Conservation (phyloP, 1,140 invertebrate genomes). For the Microplitis demolitor region DNA sequence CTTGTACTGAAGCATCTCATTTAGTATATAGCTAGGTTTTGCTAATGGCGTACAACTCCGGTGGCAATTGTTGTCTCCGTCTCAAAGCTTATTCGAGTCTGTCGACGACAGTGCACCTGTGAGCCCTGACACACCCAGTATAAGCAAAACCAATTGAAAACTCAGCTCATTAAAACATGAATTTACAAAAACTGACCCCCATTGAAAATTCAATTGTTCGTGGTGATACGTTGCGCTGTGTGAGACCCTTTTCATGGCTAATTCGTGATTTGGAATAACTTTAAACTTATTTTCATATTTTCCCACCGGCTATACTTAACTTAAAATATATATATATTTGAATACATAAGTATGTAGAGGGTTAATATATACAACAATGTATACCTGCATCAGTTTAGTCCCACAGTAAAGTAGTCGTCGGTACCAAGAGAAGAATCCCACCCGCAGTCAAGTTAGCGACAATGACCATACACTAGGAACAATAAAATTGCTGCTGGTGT, state of each 20-base stretch:
- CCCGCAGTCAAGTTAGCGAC: not conserved
- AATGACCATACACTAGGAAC: not conserved
- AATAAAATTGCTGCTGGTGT: constrained; percentile 20
- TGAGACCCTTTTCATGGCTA: constrained; percentile 28
- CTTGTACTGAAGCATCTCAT: no score
- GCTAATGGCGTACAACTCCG: no score
- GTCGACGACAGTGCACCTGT: no score
- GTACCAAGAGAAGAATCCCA: not conserved
- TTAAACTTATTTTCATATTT: constrained; percentile 42
- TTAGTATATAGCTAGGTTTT: no score
- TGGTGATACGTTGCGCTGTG: not conserved
- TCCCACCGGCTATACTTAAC: constrained; percentile 15
- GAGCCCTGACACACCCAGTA: constrained; percentile 12
- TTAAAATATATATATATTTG: constrained; percentile 1
- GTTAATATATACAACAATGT: not conserved
- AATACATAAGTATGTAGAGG: not conserved
- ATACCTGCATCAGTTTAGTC: no score
- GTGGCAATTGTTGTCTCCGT: not conserved
- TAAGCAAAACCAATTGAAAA: not conserved
- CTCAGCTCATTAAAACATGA: constrained; percentile 39
- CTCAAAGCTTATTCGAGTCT: no score
- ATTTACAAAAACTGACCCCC: constrained; percentile 42
- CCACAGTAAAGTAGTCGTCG: not conserved
- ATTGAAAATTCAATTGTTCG: constrained; percentile 33
- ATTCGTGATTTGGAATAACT: constrained; percentile 56